Evolutionary conservation across 2,113 vertebrate genomes (phyloP).

Genomic region (Australoheros scitulus): DNA sequence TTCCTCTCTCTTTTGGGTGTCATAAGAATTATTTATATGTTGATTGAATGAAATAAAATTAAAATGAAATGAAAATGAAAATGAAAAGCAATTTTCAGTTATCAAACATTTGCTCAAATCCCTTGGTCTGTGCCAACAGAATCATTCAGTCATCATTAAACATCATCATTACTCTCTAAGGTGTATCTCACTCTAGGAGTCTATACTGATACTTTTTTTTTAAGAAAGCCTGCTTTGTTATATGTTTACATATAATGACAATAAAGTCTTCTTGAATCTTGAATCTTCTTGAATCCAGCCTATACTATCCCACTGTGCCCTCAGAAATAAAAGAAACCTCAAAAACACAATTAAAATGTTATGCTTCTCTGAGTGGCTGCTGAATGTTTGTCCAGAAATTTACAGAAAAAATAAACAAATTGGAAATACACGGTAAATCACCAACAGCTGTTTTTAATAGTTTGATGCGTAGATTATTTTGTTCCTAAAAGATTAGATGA

Average conservation of each 20-base stretch:
- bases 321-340: background rate
- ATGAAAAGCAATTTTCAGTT: too few species aligned
- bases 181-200: background rate
- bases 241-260: too few species aligned
- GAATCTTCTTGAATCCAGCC: too few species aligned
- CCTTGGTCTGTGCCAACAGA: background rate
- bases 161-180: background rate
- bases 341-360: background rate
- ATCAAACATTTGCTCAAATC: background rate
- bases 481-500: background rate
- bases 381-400: conserved; percentile 12
- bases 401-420: background rate
- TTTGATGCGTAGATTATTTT: background rate
- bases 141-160: conserved; percentile 10
- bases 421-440: background rate
- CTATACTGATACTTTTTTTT: background rate
- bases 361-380: background rate
- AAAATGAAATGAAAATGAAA: too few species aligned
- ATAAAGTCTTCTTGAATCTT: too few species aligned
- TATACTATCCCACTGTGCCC: background rate
- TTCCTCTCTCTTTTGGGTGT: too few species aligned
- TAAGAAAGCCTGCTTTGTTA: background rate
- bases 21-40: too few species aligned
- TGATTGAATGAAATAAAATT: too few species aligned
- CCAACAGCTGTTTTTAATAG: background rate